These are phyloP conservation scores for Phacellophora camtschatica DNA, from an alignment of 30 jellyfish, hydroid and myxozoan species.

Conservation along the genomic window DNA sequence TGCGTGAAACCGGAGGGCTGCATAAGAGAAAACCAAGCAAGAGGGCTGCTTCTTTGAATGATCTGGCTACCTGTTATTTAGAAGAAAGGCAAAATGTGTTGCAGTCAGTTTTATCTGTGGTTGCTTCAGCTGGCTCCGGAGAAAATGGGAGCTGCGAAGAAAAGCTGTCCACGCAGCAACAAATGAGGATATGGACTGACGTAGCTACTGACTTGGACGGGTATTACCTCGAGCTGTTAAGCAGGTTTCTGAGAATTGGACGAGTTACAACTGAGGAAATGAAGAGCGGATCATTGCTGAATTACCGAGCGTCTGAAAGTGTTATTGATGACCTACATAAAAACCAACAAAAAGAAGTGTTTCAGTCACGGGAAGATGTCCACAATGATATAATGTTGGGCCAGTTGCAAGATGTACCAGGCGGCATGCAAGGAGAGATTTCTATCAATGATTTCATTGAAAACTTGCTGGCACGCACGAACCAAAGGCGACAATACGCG, in stretches of 20 bases:
- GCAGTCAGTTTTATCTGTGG: background rate
- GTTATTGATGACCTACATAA: slow-evolving; percentile 22
- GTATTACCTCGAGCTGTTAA: slow-evolving; percentile 40
- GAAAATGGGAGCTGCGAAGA: background rate
- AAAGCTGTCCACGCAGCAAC: slow-evolving; percentile 10
- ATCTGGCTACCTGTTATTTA: slow-evolving; percentile 16
- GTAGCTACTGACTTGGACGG: slow-evolving; percentile 61
- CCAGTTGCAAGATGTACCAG: slow-evolving; percentile 35
- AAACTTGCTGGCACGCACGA: slow-evolving; percentile 39
- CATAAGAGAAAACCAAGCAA: background rate
- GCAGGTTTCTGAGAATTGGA: slow-evolving; percentile 20
- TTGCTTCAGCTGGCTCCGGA: background rate
- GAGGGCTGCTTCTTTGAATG: background rate
- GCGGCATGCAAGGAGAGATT: background rate
- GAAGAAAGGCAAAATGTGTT: slow-evolving; percentile 16
- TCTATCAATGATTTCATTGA: slow-evolving; percentile 9
- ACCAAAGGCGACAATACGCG: slow-evolving; percentile 10
- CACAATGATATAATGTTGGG: slow-evolving; percentile 46
- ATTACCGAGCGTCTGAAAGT: slow-evolving; percentile 32
- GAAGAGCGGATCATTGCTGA: slow-evolving; percentile 9
- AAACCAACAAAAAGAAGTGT: slow-evolving; percentile 11
- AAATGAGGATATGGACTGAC: slow-evolving; percentile 54
- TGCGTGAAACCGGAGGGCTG: background rate
- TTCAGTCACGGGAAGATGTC: slow-evolving; percentile 21
- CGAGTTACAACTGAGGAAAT: background rate